Evolutionary conservation across 2,113 vertebrate genomes (phyloP), one percentile per base, ranked within the genome.

Genomic region (Chauna torquata): DNA sequence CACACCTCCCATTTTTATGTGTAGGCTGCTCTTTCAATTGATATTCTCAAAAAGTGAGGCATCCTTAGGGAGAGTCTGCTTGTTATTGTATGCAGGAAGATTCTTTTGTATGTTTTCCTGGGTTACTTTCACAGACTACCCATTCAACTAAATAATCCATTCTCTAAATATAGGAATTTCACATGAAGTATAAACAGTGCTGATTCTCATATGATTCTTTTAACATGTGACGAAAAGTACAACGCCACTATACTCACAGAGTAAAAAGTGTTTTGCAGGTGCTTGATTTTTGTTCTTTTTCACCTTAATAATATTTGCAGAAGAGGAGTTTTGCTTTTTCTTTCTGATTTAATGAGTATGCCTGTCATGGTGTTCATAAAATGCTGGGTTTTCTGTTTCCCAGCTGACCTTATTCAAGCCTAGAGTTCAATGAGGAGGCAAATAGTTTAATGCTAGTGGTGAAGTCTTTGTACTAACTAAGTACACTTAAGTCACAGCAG

Each of bases 401-500:
- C 61, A 69, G 28, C 32, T 58, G 64, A 86, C 32, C 50, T 79
- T 87, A 77, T 62, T 84, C 54, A 88, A 90, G 30, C 30, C 49
- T 69, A 23, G 88, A 83, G 55, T 62, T 95, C 69, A 68, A 2
- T 58, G 57, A 96, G 40, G 54, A 94, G 54, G 68, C 23, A 55
- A 86, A 54, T 12, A 69, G 44, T 42, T 91, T 55, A 49, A 62
- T 28, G 32, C 7, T 24, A 74, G 36, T 45, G 17, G 40, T 38
- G 80, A 74, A 69, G 36, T 40, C 81, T 96, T 94, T 88, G 36
- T 96, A 68, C 58, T 81, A 76, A 38, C 71, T 92, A 83, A 92
- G 75, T 87, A 86, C 59, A 81, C 57, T 82, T 86, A 83, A 84
- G 19, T 71, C 52, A 32, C 50, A 90, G 18, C 52, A 95, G 83